A percentile compares a stretch with the other conserved stretches of the same genome.
Evolutionary conservation across 2,797 vertebrate species (phyloP).

Genomic region (Melanogrammus aeglefinus): DNA sequence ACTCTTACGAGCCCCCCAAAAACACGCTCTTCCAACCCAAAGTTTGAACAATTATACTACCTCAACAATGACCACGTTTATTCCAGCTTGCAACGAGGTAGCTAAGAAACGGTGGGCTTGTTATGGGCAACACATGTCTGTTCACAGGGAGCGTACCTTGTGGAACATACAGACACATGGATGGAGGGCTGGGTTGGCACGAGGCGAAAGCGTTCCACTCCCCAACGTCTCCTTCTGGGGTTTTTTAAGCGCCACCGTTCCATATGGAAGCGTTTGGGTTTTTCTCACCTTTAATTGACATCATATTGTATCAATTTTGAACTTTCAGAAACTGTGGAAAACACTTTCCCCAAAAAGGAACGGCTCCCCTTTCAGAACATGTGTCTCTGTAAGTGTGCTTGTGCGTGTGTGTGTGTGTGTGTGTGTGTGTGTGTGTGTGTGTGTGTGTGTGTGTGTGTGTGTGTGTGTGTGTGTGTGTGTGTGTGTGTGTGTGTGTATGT

Average conservation of each 20-base stretch:
- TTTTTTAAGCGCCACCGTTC: constrained; percentile 57
- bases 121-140: constrained; percentile 36
- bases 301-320: constrained; percentile 63
- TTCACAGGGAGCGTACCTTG: constrained; percentile 53
- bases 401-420: not conserved
- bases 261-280: constrained; percentile 75
- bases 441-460: not conserved
- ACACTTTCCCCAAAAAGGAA: constrained; percentile 52
- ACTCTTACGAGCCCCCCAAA: too few relatives aligned
- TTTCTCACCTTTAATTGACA: constrained; percentile 81
- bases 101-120: constrained; percentile 49
- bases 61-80: not conserved
- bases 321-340: constrained; percentile 64
- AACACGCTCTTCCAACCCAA: too few relatives aligned
- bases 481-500: too few relatives aligned
- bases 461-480: not conserved
- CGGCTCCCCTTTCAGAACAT: constrained; percentile 4
- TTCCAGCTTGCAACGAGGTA: constrained; percentile 13
- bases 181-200: constrained; percentile 65
- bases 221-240: constrained; percentile 47
- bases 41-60: too few relatives aligned
- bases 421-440: not conserved
- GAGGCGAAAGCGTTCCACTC: constrained; percentile 50
- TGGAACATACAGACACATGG: constrained; percentile 68
- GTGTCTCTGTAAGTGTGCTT: not conserved